Percentiles rank a stretch among this genome's conserved stretches.
Evolutionary conservation across 2,113 vertebrate species (phyloP).

Genomic region (Micromys minutus): DNA sequence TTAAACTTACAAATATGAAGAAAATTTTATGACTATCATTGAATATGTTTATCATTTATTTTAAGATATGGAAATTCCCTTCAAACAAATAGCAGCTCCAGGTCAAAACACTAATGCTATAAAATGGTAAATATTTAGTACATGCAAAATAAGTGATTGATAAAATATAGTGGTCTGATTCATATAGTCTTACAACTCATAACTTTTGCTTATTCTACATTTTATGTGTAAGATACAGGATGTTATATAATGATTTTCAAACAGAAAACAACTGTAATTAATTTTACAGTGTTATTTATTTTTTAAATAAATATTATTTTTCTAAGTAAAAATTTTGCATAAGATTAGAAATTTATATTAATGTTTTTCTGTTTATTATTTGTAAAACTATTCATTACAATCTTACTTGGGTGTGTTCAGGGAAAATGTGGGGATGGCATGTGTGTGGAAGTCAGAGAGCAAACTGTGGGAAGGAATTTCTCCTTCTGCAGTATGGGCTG

Average conservation of each 20-base stretch:
- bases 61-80: slow-evolving; percentile 75
- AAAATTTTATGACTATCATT: slow-evolving; percentile 77
- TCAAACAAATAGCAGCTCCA: slow-evolving; percentile 76
- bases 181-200: slow-evolving; percentile 9
- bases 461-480: neutral
- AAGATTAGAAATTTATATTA: neutral
- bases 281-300: too few species aligned
- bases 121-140: slow-evolving; percentile 81
- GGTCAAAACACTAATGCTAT: slow-evolving; percentile 67
- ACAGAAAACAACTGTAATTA: slow-evolving; percentile 37
- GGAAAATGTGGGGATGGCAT: neutral
- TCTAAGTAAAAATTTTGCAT: neutral
- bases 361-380: neutral
- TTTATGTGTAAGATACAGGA: slow-evolving; percentile 31
- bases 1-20: slow-evolving; percentile 83
- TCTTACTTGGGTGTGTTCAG: neutral
- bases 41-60: slow-evolving; percentile 79
- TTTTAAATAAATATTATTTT: slow-evolving; percentile 42
- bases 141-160: slow-evolving; percentile 76
- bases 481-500: neutral
- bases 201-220: slow-evolving; percentile 60
- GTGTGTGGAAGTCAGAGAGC: too few species aligned
- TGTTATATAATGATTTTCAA: slow-evolving; percentile 21
- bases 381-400: neutral
- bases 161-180: slow-evolving; percentile 2